Conservation (phyloP, 2,113 vertebrate genomes). For the Bolborhynchus lineola region DNA sequence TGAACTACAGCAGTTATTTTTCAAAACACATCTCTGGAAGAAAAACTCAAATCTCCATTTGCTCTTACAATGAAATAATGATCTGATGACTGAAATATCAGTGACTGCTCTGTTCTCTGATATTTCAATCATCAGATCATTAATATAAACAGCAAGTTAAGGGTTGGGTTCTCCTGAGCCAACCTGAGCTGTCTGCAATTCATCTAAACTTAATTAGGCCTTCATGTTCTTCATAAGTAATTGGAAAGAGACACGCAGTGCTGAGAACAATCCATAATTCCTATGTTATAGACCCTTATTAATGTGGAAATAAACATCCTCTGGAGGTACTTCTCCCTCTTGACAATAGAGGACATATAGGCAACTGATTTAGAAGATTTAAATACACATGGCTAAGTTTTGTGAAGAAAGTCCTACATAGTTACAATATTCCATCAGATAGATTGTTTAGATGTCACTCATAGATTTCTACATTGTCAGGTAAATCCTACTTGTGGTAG, state of each 20-base stretch:
- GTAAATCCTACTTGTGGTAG: background rate
- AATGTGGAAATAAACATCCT: background rate
- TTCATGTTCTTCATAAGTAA: background rate
- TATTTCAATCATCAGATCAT: background rate
- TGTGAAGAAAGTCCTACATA: background rate
- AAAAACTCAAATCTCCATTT: background rate
- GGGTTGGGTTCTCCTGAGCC: background rate
- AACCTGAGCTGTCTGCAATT: background rate
- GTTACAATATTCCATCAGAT: background rate
- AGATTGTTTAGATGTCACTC: background rate
- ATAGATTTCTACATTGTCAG: background rate
- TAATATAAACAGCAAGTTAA: background rate
- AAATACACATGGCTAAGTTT: background rate
- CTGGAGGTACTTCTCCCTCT: background rate
- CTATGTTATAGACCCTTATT: background rate
- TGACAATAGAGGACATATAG: background rate
- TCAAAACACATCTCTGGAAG: background rate
- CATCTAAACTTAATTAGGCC: background rate
- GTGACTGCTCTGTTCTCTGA: background rate
- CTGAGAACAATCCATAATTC: background rate
- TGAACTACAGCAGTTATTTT: background rate
- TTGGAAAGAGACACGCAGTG: background rate
- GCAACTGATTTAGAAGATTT: background rate
- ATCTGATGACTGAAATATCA: background rate
- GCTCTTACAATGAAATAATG: background rate